phyloP scores from a whole-genome alignment of 2,113 vertebrate genomes.

The Podocnemis expansa region DNA sequence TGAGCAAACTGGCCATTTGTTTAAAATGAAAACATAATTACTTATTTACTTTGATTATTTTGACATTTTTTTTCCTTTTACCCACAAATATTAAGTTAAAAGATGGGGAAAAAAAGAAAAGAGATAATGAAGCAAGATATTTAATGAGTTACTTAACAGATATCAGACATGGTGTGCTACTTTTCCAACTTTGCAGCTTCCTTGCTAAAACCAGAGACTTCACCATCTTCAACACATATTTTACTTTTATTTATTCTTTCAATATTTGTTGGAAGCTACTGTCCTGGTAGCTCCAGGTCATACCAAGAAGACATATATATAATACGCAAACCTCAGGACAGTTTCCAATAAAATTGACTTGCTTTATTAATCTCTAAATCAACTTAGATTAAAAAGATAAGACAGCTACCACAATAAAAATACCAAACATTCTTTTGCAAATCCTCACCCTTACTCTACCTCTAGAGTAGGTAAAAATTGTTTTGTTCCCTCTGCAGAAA shows the following conservation, averaged over 20 bases:
- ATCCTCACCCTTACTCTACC: not conserved
- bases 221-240: not conserved
- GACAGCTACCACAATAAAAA: not conserved
- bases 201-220: not conserved
- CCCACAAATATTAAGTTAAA: not conserved
- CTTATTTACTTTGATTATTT: not conserved
- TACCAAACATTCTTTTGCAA: not conserved
- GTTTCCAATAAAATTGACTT: not conserved
- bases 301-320: not conserved
- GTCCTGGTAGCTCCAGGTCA: not conserved
- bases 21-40: not conserved
- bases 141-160: not conserved
- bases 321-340: not conserved
- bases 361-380: not conserved
- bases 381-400: not conserved
- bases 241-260: not conserved
- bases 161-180: not conserved
- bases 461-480: not conserved
- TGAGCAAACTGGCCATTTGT: not conserved
- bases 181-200: not conserved
- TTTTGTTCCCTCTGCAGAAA: not conserved
- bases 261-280: not conserved
- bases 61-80: not conserved
- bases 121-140: not conserved
- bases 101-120: not conserved